Base-by-base conservation (phyloP, 2,113 vertebrate genomes). In the Mungos mungo region DNA sequence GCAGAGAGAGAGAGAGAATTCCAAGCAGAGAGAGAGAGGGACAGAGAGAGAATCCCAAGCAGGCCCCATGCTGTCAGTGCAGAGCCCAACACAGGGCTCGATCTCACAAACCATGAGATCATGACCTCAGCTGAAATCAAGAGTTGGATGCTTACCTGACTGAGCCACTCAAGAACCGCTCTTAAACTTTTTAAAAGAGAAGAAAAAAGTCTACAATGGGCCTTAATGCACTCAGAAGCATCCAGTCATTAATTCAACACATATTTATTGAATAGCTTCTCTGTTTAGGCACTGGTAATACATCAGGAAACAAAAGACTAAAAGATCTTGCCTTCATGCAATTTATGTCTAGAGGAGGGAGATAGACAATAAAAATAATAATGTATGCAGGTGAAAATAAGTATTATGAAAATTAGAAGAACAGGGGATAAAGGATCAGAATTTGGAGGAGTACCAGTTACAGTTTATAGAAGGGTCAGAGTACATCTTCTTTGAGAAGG, bases 341-440 rank as follows among this genome's bases (percentile, higher is more conserved):
- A 52, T 79, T 96, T 77, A 86, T 86, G 86, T 86, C 66, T 68
- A 68, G 52, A 94, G 45, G 6, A 92, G 82, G 33, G 11, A 92
- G 27, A 29, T 7, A 80, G 29, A 45, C 8, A 68, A 41, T 21
- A 60, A 57, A 65, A 77, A 82, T 57, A 31, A 47, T n/a, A 60
- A n/a, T 79, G 11, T 82, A 69, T 41, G 60, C 23, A 71, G 31
- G 92, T 81, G 45, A 60, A 82, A 88, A 92, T 65, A 50, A 60
- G 15, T 71, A 2, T 23, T n/a, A 50, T 69, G 23, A 76, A 93
- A 85, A 93, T n/a, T 57, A 41, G 60, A 69, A 47, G 41, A 57
- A 9, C 2, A 47, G 1, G 8, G 7, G 68, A 41, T 76, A 83
- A 27, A 5, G 1, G 19, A 11, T 81, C 31, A 38, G 31, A 45